Percentiles rank a stretch among this genome's conserved stretches.
phyloP scores from a whole-genome alignment of 2,888 invertebrate genomes.

The Tromatobia lineatoria region DNA sequence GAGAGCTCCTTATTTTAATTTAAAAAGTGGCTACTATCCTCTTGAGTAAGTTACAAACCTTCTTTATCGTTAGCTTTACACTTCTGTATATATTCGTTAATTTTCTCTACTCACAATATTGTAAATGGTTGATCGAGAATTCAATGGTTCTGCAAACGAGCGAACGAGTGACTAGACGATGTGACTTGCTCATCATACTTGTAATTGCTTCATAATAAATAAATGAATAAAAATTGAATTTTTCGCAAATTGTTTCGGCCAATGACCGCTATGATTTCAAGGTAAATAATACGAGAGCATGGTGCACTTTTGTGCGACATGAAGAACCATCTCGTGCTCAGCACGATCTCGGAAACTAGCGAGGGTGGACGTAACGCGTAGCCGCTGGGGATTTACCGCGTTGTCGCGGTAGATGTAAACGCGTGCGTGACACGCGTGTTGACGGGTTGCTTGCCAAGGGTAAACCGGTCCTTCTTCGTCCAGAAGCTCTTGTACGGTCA shows the following conservation, averaged over 20 bases:
- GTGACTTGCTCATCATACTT: too few relatives aligned
- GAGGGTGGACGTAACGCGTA: slow-evolving; percentile 9
- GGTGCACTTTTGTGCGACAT: not conserved
- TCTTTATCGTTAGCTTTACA: too few relatives aligned
- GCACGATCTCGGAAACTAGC: slow-evolving; percentile 38
- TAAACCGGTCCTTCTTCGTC: slow-evolving; percentile 12
- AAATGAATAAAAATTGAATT: not conserved
- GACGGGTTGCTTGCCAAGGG: slow-evolving; percentile 14
- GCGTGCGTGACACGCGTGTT: slow-evolving; percentile 47
- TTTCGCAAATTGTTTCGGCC: not conserved
- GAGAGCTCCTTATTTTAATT: too few relatives aligned
- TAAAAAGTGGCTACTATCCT: too few relatives aligned
- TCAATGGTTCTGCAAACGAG: too few relatives aligned
- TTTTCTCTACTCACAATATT: too few relatives aligned
- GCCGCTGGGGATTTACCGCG: slow-evolving; percentile 43
- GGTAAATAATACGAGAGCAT: slow-evolving; percentile 20
- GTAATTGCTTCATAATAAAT: too few relatives aligned
- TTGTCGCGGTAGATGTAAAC: slow-evolving; percentile 37
- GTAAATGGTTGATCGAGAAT: too few relatives aligned
- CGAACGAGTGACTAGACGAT: too few relatives aligned
- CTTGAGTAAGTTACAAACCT: too few relatives aligned
- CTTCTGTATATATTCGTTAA: too few relatives aligned
- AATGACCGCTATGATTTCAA: slow-evolving; percentile 28
- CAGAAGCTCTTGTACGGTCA: not conserved
- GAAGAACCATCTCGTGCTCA: not conserved